Evolutionary conservation across 2,113 vertebrate genomes (phyloP), one percentile per base, ranked within the genome.

Genomic region (Sylvia atricapilla): DNA sequence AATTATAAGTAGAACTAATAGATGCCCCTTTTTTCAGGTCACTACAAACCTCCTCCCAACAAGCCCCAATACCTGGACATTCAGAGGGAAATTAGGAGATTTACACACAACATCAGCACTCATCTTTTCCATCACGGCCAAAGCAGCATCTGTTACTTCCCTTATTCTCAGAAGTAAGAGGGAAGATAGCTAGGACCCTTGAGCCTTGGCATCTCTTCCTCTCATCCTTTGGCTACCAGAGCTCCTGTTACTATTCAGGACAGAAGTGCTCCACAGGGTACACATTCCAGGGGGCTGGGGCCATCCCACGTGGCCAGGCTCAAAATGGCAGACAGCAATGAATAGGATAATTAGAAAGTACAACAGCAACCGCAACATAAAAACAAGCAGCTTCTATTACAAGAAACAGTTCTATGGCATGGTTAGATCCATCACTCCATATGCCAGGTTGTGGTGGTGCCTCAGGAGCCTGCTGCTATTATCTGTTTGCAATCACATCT

Each of bases 401-500:
- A 93, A 93, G 93, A 89, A 94, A 84, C 49, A 8, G 80, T 59
- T 84, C 94, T 64, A 72, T 39, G 56, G 76, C 84, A 86, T 69
- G 80, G 93, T 75, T 93, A 90, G 79, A 95, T 86, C 89, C 88
- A 86, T 94, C 95, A 89, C 79, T 84, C 84, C 87, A 84, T 87
- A 79, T 49, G 52, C 86, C 22, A 50, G 90, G 83, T 68, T 12
- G 33, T 74, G 81, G 66, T 63, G 68, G 85, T 84, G 95, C 91
- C 79, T 88, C 67, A 37, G 75, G 90, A 95, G 87, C 92, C 89
- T 78, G 89, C 90, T 87, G 89, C 93, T 92, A 77, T 92, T 94
- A 95, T 95, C 93, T 93, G 80, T 56, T 95, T 86, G 90, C 92
- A 94, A 96, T 95, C 95, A 95, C 74, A 89, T 95, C 93, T 95